These are phyloP conservation scores for Thryonomys swinderianus DNA, from an alignment of 2,113 vertebrate species.

Conservation along the genomic window DNA sequence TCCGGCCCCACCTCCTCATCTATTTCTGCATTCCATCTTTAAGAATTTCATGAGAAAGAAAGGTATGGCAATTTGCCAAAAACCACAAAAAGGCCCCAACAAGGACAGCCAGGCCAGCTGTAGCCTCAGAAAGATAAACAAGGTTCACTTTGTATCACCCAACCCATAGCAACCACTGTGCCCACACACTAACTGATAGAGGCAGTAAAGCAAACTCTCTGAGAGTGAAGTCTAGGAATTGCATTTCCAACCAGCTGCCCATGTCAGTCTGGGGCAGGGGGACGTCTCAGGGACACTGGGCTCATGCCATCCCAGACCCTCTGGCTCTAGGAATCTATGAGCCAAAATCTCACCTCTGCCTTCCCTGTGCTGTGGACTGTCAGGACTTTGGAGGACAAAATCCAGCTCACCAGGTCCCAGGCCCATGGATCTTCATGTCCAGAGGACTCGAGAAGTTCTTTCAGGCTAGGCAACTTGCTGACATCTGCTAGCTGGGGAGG, in stretches of 20 bases:
- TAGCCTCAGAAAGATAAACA: neutral
- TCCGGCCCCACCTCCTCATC: neutral
- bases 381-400: constrained; percentile 95
- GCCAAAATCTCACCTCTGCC: constrained; percentile 88
- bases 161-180: neutral
- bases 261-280: neutral
- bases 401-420: constrained; percentile 94
- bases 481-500: constrained; percentile 91
- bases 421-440: constrained; percentile 86
- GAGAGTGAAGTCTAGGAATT: neutral
- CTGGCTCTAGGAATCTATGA: neutral
- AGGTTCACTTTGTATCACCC: neutral
- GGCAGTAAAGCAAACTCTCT: neutral
- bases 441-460: constrained; percentile 90
- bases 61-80: neutral
- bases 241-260: neutral
- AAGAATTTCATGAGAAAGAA: neutral
- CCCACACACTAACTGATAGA: neutral
- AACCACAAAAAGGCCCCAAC: neutral
- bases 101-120: neutral
- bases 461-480: constrained; percentile 90
- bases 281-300: neutral
- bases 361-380: constrained; percentile 93
- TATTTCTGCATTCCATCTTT: neutral
- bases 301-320: neutral